phyloP scores from a whole-genome alignment of 2,113 vertebrate species.

The Taxidea taxus region DNA sequence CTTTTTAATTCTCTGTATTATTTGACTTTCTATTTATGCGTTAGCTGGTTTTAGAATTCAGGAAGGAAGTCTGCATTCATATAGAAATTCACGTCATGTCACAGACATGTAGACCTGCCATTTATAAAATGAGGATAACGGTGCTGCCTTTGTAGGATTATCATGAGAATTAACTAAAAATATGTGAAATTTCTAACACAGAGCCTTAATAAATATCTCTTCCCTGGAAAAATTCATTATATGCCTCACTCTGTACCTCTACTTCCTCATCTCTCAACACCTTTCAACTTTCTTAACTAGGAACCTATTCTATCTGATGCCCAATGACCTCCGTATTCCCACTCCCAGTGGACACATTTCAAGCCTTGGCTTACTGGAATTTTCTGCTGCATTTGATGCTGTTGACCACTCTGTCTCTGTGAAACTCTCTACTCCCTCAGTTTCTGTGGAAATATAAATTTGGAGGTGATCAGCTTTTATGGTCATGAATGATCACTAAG shows the following conservation, averaged over 20 bases:
- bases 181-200: neutral
- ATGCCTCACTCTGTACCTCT: neutral
- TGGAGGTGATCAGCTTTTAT: neutral
- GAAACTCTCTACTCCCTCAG: neutral
- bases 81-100: constrained; percentile 5
- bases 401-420: neutral
- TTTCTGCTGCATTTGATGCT: neutral
- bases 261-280: neutral
- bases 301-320: neutral
- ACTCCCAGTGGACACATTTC: no score
- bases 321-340: neutral
- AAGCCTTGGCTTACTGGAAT: neutral
- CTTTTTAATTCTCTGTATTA: constrained; percentile 5
- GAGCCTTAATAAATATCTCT: neutral
- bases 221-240: neutral
- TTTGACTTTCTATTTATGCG: neutral
- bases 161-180: neutral
- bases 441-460: neutral
- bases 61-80: neutral
- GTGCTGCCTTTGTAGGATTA: neutral
- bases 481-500: neutral
- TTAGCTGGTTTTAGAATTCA: neutral
- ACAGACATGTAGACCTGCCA: neutral
- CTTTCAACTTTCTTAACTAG: neutral
- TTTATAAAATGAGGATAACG: constrained; percentile 13